Conservation (phyloP, 2,888 invertebrate genomes). For the Drosophila anceps region DNA sequence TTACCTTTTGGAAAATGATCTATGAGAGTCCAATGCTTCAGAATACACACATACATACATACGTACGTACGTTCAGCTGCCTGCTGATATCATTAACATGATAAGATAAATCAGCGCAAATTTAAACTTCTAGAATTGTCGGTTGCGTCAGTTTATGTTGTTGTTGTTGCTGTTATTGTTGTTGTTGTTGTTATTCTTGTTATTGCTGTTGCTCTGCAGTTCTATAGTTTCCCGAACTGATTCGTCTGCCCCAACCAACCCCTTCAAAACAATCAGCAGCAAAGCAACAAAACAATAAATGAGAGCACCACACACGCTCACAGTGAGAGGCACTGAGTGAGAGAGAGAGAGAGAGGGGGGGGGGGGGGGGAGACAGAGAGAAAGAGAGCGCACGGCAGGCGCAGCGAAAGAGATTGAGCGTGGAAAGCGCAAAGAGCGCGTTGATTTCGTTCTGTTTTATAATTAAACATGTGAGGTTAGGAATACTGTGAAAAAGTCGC, state of each 20-base stretch:
- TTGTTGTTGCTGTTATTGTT: constrained; percentile 22
- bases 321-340: background rate
- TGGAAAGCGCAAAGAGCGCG: constrained; percentile 39
- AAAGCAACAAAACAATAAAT: constrained; percentile 31
- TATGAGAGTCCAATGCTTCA: constrained; percentile 28
- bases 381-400: constrained; percentile 1
- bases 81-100: constrained; percentile 48
- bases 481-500: constrained; percentile 45
- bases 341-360: constrained; percentile 2
- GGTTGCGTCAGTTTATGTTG: constrained; percentile 49
- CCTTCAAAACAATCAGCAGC: constrained; percentile 13
- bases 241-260: constrained; percentile 13
- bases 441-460: constrained; percentile 69
- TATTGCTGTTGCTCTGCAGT: constrained; percentile 53
- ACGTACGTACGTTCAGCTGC: background rate
- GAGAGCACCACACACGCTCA: constrained; percentile 9
- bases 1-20: constrained; percentile 17
- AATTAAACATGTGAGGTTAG: constrained; percentile 82
- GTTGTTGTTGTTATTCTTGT: background rate
- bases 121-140: constrained; percentile 29
- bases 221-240: constrained; percentile 65
- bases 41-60: constrained; percentile 2
- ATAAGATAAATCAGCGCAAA: constrained; percentile 64
- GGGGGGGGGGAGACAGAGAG: constrained; percentile 10
- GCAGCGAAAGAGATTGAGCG: constrained; percentile 23